Base-by-base conservation (phyloP, 2,888 invertebrate species). In the Apotomis capreana region DNA sequence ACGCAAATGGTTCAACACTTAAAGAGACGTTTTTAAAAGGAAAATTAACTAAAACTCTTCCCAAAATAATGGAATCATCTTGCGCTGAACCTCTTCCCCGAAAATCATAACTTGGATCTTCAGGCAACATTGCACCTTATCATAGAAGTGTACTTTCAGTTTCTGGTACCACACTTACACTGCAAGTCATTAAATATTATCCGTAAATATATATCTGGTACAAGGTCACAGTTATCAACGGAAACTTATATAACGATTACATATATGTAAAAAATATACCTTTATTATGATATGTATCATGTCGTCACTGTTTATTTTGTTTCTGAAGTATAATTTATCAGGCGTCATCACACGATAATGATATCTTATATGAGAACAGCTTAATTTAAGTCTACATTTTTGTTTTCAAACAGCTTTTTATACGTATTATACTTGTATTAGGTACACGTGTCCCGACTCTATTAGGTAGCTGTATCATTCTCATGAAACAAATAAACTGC, bases 391-490 rank as follows among this genome's bases (percentile, higher is more conserved):
- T 62, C 2, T 61, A 64, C 37, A 26, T 64, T 64, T 64, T 15
- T 4, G 64, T 64, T 64, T 44, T 15, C 5, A 55, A 40, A 61
- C 37, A n/a, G 49, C 57, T 62, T 71, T 36, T 58, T 68, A 52
- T 62, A 62, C 36, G 51, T 62, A 62, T 68, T 52, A 37, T 63
- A 67, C 49, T 51, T 5, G 60, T 60, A 36, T 12, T 68, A 68
- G 15, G 60, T 62, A 44, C 71, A 68, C 58, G 8, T 44, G 58
- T 26, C 71, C 69, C 62, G 10, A 68, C 61, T 58, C 36, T 68
- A 26, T 55, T 63, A 72, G 72, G 68, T 72, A 72, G 72, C 6
- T 68, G 72, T 72, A 72, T 72, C 72, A 72, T 72, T 63, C 57
- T 63, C 72, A 72, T 72, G 46, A 68, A 58, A 71, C 5, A 52